Evolutionary conservation across 2,113 vertebrate species (phyloP), one percentile per base, ranked within the genome.

Genomic region (Macrotis lagotis): DNA sequence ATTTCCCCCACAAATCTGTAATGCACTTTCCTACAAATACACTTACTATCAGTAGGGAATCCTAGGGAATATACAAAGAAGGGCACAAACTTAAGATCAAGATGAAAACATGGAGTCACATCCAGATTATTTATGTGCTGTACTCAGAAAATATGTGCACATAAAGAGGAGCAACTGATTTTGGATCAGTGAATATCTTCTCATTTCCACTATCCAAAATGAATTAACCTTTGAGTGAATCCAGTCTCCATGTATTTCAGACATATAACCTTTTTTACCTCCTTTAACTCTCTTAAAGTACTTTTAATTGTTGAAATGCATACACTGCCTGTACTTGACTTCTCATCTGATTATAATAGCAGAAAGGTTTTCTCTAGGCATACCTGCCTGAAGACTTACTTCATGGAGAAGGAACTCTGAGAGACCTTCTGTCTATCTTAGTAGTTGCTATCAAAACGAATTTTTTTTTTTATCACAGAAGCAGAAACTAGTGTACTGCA

Each of bases 401-500:
- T 48, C 25, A 3, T 1, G 0, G 3, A 74, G 14, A 0, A 2
- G 90, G n/a, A 1, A 25, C 44, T 44, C 28, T 25, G 44, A 47
- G n/a, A 91, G 22, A 37, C 91, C 53, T 26, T 19, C 0, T 8
- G 51, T 51, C 93, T 89, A 3, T 48, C 74, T 50, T 0, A 12
- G 93, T 89, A 91, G 89, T 14, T 89, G 8, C 49, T 51, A 50
- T 93, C 94, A 91, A 83, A 53, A 47, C 14, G n/a, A n/a, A n/a
- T n/a, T 92, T 53, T 51, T 55, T 93, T 97, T 26, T 95, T 93
- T 50, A 55, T 95, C 89, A 48, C 51, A 83, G 95, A 94, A 50
- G 2, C 37, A 94, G 88, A 55, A 88, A 93, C 92, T 50, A 83
- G 47, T 96, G 96, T 94, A 91, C 97, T 94, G 59, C 95, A 97